Evolutionary conservation across 1,140 invertebrate species (phyloP).

Genomic region (Adoxophyes honmai): DNA sequence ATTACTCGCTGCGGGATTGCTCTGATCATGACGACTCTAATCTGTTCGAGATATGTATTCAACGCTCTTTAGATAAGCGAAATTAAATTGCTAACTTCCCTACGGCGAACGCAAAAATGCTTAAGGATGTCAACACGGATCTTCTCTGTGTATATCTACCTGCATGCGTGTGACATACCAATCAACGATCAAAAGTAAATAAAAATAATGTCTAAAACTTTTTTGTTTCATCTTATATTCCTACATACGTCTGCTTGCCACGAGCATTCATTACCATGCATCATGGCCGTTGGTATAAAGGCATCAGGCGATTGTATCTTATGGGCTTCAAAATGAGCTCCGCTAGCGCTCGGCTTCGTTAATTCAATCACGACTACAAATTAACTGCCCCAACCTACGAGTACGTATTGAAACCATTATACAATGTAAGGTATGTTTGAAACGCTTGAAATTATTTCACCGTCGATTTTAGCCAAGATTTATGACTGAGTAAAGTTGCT

Average conservation of each 20-base stretch:
- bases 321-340: constrained; percentile 39
- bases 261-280: constrained; percentile 18
- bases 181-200: too few relatives aligned
- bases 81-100: constrained; percentile 9
- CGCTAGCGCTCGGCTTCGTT: constrained; percentile 32
- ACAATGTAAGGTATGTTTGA: not conserved
- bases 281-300: constrained; percentile 20
- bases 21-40: constrained; percentile 17
- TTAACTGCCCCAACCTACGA: constrained; percentile 28
- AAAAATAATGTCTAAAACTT: too few relatives aligned
- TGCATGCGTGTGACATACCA: too few relatives aligned
- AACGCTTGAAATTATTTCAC: not conserved
- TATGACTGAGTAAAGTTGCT: not conserved
- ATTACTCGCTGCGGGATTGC: constrained; percentile 26
- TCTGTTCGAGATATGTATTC: constrained; percentile 1
- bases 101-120: not conserved
- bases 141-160: too few relatives aligned
- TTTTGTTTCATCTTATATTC: too few relatives aligned
- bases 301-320: constrained; percentile 30
- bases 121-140: not conserved
- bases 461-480: not conserved
- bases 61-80: constrained; percentile 11
- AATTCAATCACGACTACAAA: constrained; percentile 55
- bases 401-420: not conserved
- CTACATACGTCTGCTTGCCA: constrained; percentile 8